Base-by-base conservation (phyloP, 1,140 invertebrate genomes). In the Drosophila novamexicana region DNA sequence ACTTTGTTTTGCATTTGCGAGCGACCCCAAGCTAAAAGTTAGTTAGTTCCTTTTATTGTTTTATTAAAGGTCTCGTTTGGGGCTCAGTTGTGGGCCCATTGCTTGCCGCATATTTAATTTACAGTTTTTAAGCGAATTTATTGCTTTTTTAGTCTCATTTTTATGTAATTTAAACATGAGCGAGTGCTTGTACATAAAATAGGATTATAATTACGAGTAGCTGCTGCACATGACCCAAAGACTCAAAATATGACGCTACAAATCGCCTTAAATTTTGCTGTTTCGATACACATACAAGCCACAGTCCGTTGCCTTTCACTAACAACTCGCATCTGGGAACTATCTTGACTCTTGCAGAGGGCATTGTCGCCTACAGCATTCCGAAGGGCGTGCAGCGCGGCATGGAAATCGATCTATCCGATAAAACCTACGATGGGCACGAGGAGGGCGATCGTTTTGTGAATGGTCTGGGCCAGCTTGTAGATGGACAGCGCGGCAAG, bases 341-440 rank as follows among this genome's bases (percentile, higher is more conserved):
- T 42, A 49, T 40, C 18, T 32, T 32, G 39, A 12, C 40, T 50
- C 39, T 92, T 92, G 36, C 94, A 97, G 97, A 97, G 81, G 96
- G 96, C 49, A 94, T 98, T 10, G 92, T 97, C 0, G 95, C 95
- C 8, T 98, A 98, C 92, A 94, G 95, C 32, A 97, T 97, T 93
- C 96, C 97, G 1, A 95, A 97, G 82, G 97, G 97, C n/a, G 93
- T 95, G 74, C 93, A 94, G n/a, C 95, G 97, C 70, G 97, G 97
- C 75, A 95, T 94, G 54, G 95, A 96, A 77, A 95, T 97, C 79
- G 96, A 98, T 92, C 95, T 99, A 45, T 97, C 96, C 69, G 98
- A 99, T 92, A 95, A 96, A 76, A 97, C 96, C 40, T 99, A 99
- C 93, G 98, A 99, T 93, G 98, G 98, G 1, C 94, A 95, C 62